Percentiles rank a stretch among this genome's conserved stretches.
These are phyloP conservation scores for Bufo gargarizans DNA, from an alignment of 2,113 vertebrate genomes.

Conservation along the genomic window DNA sequence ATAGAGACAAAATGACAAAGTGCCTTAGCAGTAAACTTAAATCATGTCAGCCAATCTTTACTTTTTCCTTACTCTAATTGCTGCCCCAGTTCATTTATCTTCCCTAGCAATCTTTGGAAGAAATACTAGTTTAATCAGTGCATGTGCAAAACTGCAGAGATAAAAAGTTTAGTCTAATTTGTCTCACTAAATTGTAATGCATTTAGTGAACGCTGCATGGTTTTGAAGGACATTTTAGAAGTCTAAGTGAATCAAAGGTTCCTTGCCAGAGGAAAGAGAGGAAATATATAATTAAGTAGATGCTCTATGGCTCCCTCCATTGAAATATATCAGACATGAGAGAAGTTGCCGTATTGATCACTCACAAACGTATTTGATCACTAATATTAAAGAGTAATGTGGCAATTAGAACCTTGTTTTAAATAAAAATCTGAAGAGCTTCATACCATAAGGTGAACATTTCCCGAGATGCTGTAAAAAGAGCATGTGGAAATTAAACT, in stretches of 20 bases:
- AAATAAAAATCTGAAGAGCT: conserved; percentile 31
- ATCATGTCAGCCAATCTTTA: conserved; percentile 89
- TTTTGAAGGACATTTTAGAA: conserved; percentile 74
- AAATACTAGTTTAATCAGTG: conserved; percentile 87
- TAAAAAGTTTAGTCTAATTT: conserved; percentile 88
- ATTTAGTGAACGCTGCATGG: conserved; percentile 78
- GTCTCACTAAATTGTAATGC: conserved; percentile 83
- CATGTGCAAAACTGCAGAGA: conserved; percentile 81
- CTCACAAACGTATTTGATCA: not conserved
- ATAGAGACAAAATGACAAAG: conserved; percentile 89
- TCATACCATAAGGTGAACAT: not conserved
- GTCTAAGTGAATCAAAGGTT: conserved; percentile 64
- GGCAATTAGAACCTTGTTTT: conserved; percentile 22
- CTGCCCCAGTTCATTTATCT: conserved; percentile 84
- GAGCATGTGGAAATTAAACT: not conserved
- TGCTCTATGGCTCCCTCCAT: conserved; percentile 19
- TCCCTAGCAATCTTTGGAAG: conserved; percentile 83
- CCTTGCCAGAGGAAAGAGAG: not conserved
- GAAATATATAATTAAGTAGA: conserved; percentile 27
- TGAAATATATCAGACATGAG: conserved; percentile 32
- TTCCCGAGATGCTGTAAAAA: not conserved
- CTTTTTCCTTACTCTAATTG: conserved; percentile 89
- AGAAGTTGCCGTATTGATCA: conserved; percentile 40
- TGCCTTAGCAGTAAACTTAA: conserved; percentile 82
- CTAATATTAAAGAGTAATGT: conserved; percentile 43